Evolutionary conservation across 2,888 invertebrate genomes (phyloP).

Genomic region (Mesorhabditis spiculigera): DNA sequence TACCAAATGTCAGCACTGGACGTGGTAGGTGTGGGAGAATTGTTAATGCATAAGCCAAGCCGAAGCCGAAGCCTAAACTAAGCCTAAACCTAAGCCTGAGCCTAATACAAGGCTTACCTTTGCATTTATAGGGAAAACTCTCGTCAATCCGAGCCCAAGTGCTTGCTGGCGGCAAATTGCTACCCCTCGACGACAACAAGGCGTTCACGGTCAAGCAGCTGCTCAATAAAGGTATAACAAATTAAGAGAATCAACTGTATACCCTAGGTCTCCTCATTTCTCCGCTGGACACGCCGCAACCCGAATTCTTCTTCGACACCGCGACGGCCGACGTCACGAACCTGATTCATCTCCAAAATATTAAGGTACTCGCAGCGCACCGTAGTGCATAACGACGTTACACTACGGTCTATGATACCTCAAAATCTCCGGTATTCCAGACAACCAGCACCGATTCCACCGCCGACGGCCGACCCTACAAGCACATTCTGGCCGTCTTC

Average conservation of each 20-base stretch:
- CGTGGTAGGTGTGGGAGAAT: neutral
- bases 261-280: neutral
- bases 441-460: neutral
- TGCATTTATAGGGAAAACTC: too few relatives aligned
- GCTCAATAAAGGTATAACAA: neutral
- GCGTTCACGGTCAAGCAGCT: neutral
- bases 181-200: slow-evolving; percentile 1
- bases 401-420: neutral
- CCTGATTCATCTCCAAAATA: neutral
- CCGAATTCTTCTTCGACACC: neutral
- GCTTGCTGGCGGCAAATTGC: neutral
- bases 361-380: neutral
- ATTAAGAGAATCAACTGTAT: neutral
- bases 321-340: neutral
- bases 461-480: neutral
- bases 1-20: neutral
- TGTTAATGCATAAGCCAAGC: neutral
- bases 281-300: neutral
- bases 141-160: neutral
- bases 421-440: neutral
- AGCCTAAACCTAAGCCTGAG: too few relatives aligned
- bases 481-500: neutral
- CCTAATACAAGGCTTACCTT: too few relatives aligned
- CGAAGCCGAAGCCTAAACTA: neutral
- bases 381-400: too few relatives aligned